phyloP scores from a whole-genome alignment of 2,797 vertebrate genomes.

The Eulemur coronatus region DNA sequence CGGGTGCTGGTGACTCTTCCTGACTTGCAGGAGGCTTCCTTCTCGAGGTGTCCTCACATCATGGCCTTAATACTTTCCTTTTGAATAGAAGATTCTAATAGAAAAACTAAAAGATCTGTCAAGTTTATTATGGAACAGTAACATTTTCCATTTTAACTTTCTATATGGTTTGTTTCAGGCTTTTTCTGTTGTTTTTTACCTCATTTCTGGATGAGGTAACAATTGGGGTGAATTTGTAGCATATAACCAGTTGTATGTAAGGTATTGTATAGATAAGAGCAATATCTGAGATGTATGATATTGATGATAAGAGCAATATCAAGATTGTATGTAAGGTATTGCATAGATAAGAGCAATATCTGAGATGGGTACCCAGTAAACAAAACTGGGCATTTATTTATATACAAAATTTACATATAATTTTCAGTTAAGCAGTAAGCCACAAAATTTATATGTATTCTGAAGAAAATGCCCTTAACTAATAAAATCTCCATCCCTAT shows the following conservation, averaged over 20 bases:
- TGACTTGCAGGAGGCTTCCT: too few species aligned
- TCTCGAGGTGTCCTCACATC: too few species aligned
- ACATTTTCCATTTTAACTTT: not conserved
- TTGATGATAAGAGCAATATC: too few species aligned
- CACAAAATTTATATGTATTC: not conserved
- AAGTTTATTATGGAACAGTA: not conserved
- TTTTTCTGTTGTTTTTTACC: not conserved
- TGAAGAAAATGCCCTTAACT: not conserved
- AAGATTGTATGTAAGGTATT: not conserved
- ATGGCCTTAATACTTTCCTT: not conserved
- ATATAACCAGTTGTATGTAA: not conserved
- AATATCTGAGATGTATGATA: not conserved
- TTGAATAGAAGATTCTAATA: constrained; percentile 5
- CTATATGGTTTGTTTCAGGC: not conserved
- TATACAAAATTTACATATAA: not conserved
- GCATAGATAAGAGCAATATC: not conserved
- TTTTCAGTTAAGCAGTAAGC: not conserved
- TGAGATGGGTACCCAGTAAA: not conserved
- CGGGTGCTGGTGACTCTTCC: too few species aligned
- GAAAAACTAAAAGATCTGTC: not conserved
- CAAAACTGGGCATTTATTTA: constrained; percentile 24
- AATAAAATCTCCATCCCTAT: not conserved
- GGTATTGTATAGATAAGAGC: not conserved
- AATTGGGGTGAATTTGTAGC: not conserved
- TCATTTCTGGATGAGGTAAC: constrained; percentile 27